Percentiles rank a stretch among this genome's conserved stretches.
These are phyloP conservation scores for Mesocentrotus franciscanus DNA, from an alignment of 53 echinoderm and acorn worm species.

Conservation along the genomic window DNA sequence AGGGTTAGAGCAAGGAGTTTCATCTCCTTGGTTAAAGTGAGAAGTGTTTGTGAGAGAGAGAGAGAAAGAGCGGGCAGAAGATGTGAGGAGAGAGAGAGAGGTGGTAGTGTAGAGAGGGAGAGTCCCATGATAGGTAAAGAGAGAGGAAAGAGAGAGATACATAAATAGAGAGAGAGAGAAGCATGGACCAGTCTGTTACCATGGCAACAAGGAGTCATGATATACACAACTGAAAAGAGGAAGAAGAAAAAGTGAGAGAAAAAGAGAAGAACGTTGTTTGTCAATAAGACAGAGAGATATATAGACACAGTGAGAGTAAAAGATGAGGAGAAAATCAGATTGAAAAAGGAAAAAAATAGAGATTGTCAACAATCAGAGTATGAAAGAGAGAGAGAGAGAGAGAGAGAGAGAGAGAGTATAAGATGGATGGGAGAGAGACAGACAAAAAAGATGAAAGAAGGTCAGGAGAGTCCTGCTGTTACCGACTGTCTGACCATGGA, in stretches of 20 bases:
- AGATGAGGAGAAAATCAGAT: too few relatives aligned
- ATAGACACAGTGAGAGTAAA: background rate
- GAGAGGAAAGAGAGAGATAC: background rate
- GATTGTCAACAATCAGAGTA: too few relatives aligned
- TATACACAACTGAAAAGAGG: too few relatives aligned
- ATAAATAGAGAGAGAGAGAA: background rate
- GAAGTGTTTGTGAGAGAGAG: background rate
- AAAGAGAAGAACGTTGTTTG: background rate
- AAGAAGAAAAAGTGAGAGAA: background rate
- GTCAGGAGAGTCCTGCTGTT: background rate
- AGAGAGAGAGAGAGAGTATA: background rate
- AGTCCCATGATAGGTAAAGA: background rate
- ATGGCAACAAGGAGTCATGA: too few relatives aligned
- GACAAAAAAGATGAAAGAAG: background rate
- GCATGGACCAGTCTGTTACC: too few relatives aligned
- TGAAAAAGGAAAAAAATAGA: too few relatives aligned
- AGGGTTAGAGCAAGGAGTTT: background rate
- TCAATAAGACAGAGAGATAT: background rate
- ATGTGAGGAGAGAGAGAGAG: background rate
- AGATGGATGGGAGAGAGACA: background rate
- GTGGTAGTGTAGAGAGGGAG: background rate
- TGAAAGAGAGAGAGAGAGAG: background rate
- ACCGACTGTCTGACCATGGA: background rate
- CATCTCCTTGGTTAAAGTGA: too few relatives aligned
- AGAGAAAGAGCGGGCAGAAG: background rate